Evolutionary conservation across 2,113 vertebrate genomes (phyloP), one percentile per base, ranked within the genome.

Genomic region (Tamias sibiricus): DNA sequence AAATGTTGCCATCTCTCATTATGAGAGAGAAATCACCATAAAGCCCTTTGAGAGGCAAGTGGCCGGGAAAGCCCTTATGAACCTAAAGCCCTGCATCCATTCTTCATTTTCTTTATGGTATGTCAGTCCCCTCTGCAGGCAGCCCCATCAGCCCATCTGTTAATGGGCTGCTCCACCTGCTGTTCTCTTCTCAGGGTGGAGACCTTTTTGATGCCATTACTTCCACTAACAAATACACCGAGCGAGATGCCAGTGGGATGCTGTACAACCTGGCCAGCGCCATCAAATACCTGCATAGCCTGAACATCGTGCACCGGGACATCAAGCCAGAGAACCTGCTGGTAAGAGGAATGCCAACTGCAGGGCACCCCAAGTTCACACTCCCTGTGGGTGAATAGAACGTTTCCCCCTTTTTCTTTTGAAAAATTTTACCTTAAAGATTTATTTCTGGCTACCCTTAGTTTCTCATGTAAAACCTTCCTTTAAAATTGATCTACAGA

Each of bases 151-250:
- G 87, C 35, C 22, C 97, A 37, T 96, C 83, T 97, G 62, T 35
- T 98, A n/a, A 98, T 42, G 47, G 32, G 16, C 72, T 6, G 4
- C 54, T 93, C 54, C 14, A 3, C 76, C 88, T 44, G 71, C 98
- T 28, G 47, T 96, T 98, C 85, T 98, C 4, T 97, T 96, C 97
- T n/a, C 97, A 99, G 99, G 99, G 99, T 13, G 99, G 99, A 57
- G 99, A 99, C 96, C 99, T 99, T 87, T 99, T 99, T 71, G 99
- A 99, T 96, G 99, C 99, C 89, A 99, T 99, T 96, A 99, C 99
- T n/a, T 99, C 99, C 77, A 99, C 99, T 54, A 99, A 99, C 98
- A 99, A 99, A 97, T 99, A 99, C 95, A 99, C 99, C 0, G 99
- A 99, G 97, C 98, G 99, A 11, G 99, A 99, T n/a, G 99, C 99